These are phyloP conservation scores for Scatophagus argus DNA, from an alignment of 2,113 vertebrate genomes.

Conservation along the genomic window DNA sequence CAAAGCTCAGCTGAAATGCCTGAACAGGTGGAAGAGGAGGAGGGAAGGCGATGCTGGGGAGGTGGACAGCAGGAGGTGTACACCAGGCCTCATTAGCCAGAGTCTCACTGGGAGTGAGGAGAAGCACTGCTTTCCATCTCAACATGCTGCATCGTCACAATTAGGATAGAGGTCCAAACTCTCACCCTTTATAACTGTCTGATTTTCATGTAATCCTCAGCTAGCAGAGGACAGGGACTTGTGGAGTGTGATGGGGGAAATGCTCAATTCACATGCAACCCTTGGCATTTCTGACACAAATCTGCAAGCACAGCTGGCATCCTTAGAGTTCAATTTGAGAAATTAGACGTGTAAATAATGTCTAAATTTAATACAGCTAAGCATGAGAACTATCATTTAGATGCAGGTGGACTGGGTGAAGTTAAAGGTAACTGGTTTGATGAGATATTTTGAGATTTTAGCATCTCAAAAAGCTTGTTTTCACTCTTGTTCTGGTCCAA, in stretches of 20 bases:
- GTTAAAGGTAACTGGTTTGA: conserved; percentile 20
- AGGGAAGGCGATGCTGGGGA: conserved; percentile 13
- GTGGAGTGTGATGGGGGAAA: conserved; percentile 13
- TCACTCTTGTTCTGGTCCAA: background rate
- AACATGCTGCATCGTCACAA: conserved; percentile 63
- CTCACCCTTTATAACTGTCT: conserved; percentile 54
- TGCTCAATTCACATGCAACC: background rate
- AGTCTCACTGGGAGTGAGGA: conserved; percentile 41
- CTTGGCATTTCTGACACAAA: conserved; percentile 42
- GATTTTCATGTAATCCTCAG: conserved; percentile 49
- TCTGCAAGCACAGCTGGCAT: conserved; percentile 36
- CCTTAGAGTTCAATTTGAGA: conserved; percentile 13
- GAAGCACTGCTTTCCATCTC: conserved; percentile 47
- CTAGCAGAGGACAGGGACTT: background rate
- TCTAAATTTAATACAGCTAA: conserved; percentile 24
- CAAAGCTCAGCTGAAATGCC: conserved; percentile 57
- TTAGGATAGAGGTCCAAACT: conserved; percentile 44
- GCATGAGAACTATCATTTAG: conserved; percentile 5
- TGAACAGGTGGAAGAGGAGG: conserved; percentile 48
- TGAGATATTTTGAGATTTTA: background rate
- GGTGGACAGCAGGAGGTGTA: conserved; percentile 70
- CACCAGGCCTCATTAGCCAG: conserved; percentile 73
- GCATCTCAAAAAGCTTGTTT: background rate
- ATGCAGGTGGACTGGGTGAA: conserved; percentile 4
- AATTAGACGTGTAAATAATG: conserved; percentile 28